Conservation (phyloP, 1,140 invertebrate genomes). For the Orchesella cincta region DNA sequence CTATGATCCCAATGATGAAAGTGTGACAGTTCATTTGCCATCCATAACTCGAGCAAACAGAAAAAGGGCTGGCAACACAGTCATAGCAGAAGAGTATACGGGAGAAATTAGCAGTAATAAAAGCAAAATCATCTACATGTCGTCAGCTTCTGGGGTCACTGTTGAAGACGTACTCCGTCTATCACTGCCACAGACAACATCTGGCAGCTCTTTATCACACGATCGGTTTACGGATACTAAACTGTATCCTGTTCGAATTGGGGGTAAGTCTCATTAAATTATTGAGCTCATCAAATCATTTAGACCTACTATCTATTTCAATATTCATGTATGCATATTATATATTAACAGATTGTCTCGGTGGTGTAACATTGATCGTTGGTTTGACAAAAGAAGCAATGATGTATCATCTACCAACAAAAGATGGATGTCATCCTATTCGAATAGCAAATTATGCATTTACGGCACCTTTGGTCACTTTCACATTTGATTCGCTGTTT, state of each 20-base stretch:
- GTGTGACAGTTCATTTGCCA: conserved; percentile 42
- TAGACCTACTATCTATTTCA: not conserved
- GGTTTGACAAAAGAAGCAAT: conserved; percentile 64
- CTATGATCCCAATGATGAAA: conserved; percentile 45
- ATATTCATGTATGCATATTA: not conserved
- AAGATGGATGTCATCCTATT: conserved; percentile 25
- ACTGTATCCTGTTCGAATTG: conserved; percentile 40
- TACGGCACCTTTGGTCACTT: conserved; percentile 68
- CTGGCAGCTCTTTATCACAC: no score
- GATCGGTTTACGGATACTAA: conserved; percentile 32
- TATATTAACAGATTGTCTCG: conserved; percentile 39
- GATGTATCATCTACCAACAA: conserved; percentile 61
- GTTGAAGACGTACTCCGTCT: conserved; percentile 48
- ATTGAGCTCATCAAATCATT: not conserved
- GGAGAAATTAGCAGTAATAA: conserved; percentile 42
- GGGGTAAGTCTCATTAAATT: conserved; percentile 38
- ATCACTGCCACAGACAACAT: not conserved
- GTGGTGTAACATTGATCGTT: conserved; percentile 58
- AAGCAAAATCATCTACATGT: conserved; percentile 31
- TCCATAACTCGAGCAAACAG: conserved; percentile 42
- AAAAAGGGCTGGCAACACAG: conserved; percentile 29
- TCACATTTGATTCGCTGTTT: conserved; percentile 68
- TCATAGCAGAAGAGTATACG: conserved; percentile 43
- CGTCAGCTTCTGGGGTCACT: not conserved
- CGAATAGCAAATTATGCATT: conserved; percentile 64